Percentiles rank a stretch among this genome's conserved stretches.
Evolutionary conservation across 1,140 invertebrate genomes (phyloP).

Genomic region (Capitella teleta): DNA sequence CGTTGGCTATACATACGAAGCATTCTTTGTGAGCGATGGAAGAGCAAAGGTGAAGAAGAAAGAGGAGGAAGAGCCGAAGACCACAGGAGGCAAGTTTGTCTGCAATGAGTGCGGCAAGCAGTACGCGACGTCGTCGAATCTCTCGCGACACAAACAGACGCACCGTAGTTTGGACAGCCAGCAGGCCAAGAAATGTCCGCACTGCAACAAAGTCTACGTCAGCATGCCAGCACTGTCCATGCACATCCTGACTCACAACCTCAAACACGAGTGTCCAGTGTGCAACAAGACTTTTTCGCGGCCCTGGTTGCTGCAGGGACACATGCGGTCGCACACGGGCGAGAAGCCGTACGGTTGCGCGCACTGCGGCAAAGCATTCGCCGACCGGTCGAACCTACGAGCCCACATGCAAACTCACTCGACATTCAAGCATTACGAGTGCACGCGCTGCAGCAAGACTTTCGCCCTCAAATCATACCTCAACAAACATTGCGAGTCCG

Average conservation of each 20-base stretch:
- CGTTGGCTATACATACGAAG: slow-evolving; percentile 84
- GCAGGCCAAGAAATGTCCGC: slow-evolving; percentile 82
- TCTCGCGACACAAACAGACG: slow-evolving; percentile 92
- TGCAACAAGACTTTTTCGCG: slow-evolving; percentile 93
- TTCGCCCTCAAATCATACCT: slow-evolving; percentile 98
- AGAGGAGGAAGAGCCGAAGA: slow-evolving; percentile 4
- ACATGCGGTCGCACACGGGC: slow-evolving; percentile 90
- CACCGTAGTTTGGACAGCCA: slow-evolving; percentile 84
- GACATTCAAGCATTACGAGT: slow-evolving; percentile 88
- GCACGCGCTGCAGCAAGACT: slow-evolving; percentile 81
- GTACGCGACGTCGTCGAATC: slow-evolving; percentile 88
- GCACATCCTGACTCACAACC: slow-evolving; percentile 89
- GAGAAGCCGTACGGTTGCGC: slow-evolving; percentile 98
- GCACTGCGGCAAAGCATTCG: slow-evolving; percentile 96
- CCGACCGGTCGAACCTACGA: slow-evolving; percentile 89
- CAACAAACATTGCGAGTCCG: slow-evolving; percentile 96
- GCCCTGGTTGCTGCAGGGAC: slow-evolving; percentile 89
- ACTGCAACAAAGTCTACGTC: slow-evolving; percentile 87
- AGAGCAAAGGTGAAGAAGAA: slow-evolving; percentile 62
- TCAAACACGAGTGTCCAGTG: slow-evolving; percentile 77
- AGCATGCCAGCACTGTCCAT: slow-evolving; percentile 95
- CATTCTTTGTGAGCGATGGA: slow-evolving; percentile 86
- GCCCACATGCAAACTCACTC: slow-evolving; percentile 99
- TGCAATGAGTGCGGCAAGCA: slow-evolving; percentile 93
- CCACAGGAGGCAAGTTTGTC: slow-evolving; percentile 62